Evolutionary conservation across 2,888 invertebrate genomes (phyloP).

Genomic region (Netelia inedita): DNA sequence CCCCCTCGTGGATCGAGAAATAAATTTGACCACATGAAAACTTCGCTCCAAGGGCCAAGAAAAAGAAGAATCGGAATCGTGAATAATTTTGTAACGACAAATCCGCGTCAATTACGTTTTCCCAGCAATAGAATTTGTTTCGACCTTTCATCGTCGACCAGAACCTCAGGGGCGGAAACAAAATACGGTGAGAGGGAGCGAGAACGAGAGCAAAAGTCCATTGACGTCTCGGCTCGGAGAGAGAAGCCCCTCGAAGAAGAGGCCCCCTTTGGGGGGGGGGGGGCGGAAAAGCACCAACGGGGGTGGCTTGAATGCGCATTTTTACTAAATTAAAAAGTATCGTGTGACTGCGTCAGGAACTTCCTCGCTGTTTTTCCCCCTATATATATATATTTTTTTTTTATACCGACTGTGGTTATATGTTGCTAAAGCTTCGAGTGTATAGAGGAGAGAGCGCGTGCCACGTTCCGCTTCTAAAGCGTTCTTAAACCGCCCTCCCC

Average conservation of each 20-base stretch:
- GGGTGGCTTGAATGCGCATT: constrained; percentile 83
- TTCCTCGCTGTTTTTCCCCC: constrained; percentile 61
- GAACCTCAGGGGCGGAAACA: constrained; percentile 8
- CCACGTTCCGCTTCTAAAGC: constrained; percentile 79
- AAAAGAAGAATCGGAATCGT: not conserved
- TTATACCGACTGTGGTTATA: constrained; percentile 33
- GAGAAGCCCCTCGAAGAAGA: constrained; percentile 71
- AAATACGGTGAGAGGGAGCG: constrained; percentile 22
- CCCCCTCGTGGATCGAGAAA: constrained; percentile 68
- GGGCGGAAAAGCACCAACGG: constrained; percentile 71
- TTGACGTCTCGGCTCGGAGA: constrained; percentile 76
- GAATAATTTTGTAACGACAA: constrained; percentile 15
- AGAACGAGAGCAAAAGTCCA: constrained; percentile 72
- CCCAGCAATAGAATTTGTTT: constrained; percentile 72
- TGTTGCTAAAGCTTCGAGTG: constrained; percentile 56
- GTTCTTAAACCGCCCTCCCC: constrained; percentile 77
- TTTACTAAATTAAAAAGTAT: constrained; percentile 85
- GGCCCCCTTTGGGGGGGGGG: constrained; percentile 47
- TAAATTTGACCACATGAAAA: not conserved
- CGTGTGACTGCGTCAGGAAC: constrained; percentile 82
- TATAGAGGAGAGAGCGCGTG: constrained; percentile 59
- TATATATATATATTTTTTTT: constrained; percentile 6
- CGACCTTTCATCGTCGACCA: constrained; percentile 68
- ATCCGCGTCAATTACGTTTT: constrained; percentile 56
- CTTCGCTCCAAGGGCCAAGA: not conserved